Evolutionary conservation across 2,113 vertebrate species (phyloP).

Genomic region (Chloroceryle aenea): DNA sequence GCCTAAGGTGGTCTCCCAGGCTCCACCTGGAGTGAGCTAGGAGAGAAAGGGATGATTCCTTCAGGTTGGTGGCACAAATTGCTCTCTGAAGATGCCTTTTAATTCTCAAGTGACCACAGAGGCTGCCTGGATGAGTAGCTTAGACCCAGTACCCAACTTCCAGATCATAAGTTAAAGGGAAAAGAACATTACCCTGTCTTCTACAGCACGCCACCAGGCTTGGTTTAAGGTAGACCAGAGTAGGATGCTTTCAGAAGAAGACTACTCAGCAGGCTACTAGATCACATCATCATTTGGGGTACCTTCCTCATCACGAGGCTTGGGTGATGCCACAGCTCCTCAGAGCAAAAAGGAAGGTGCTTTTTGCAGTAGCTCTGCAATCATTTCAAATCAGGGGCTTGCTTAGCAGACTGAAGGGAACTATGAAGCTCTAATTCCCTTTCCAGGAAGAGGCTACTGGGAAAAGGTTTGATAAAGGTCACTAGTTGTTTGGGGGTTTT

Average conservation of each 20-base stretch:
- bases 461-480: neutral
- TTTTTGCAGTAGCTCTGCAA: neutral
- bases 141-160: neutral
- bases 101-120: neutral
- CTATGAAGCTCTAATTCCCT: neutral
- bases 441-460: neutral
- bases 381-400: neutral
- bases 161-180: neutral
- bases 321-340: neutral
- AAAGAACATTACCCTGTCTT: accelerated
- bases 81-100: neutral
- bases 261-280: neutral
- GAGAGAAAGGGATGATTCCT: neutral
- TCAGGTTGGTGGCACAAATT: neutral
- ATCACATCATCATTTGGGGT: neutral
- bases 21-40: neutral
- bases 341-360: neutral
- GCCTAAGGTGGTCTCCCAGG: neutral
- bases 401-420: neutral
- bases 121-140: neutral
- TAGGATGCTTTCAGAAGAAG: neutral
- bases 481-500: neutral
- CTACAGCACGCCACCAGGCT: neutral
- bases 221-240: neutral
- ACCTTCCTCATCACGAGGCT: neutral